Evolutionary conservation across 2,113 vertebrate species (phyloP).

Genomic region (Apus apus): DNA sequence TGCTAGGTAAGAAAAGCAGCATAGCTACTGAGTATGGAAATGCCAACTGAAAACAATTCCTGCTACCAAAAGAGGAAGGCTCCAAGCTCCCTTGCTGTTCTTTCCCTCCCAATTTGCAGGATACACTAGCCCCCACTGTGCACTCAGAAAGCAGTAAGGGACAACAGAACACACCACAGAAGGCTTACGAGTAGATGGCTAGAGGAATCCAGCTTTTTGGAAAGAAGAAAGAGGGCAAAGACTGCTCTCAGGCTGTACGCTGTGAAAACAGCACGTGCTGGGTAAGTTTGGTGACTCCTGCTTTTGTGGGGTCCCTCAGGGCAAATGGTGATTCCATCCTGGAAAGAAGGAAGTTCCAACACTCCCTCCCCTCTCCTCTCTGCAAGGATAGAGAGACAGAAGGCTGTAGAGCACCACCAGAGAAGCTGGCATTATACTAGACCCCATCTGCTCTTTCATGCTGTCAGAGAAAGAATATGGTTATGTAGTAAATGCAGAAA

Average conservation of each 20-base stretch:
- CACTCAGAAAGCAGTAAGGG: not conserved
- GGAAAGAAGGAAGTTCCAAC: not conserved
- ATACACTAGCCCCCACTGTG: not conserved
- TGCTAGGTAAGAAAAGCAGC: not conserved
- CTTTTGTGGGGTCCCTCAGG: not conserved
- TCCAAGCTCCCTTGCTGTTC: not conserved
- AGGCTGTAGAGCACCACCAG: constrained; percentile 23
- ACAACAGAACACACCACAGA: not conserved
- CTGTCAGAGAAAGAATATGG: not conserved
- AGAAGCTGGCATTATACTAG: constrained; percentile 8
- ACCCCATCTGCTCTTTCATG: constrained; percentile 21
- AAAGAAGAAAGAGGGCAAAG: not conserved
- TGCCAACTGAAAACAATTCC: constrained; percentile 15
- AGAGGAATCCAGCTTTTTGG: not conserved
- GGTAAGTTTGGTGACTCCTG: not conserved
- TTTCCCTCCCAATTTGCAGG: not conserved
- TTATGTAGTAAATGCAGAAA: not conserved
- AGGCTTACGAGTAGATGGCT: not conserved
- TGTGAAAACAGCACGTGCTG: not conserved
- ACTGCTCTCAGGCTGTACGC: not conserved
- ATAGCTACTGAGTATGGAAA: not conserved
- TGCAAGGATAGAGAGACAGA: not conserved
- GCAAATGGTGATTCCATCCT: not conserved
- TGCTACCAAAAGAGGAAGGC: not conserved
- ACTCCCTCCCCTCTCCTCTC: not conserved